Percentiles rank a stretch among this genome's conserved stretches.
Evolutionary conservation across 2,113 vertebrate genomes (phyloP).

Genomic region (Ctenomys sociabilis): DNA sequence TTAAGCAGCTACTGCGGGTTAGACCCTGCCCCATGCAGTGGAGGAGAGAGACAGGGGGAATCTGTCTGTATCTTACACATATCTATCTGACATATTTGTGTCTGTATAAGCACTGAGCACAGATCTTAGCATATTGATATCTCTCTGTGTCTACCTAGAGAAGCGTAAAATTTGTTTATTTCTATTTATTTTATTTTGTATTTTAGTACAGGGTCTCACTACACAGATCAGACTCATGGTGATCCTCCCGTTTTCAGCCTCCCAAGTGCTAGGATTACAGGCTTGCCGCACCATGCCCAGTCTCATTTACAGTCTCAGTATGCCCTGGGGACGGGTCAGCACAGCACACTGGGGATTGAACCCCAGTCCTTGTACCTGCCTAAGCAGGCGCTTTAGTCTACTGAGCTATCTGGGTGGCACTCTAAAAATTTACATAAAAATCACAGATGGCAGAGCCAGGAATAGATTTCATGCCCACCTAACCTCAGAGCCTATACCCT

Average conservation of each 20-base stretch:
- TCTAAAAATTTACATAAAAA: background rate
- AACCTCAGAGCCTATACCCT: background rate
- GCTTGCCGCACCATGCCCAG: too few relatives aligned
- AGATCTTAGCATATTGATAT: background rate
- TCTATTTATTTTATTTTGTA: too few relatives aligned
- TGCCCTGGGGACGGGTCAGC: too few relatives aligned
- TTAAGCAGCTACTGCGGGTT: background rate
- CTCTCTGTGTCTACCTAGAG: background rate
- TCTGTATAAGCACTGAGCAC: background rate
- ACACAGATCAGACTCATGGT: too few relatives aligned
- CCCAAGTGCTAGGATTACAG: too few relatives aligned
- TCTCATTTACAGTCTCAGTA: too few relatives aligned
- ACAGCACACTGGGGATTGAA: too few relatives aligned
- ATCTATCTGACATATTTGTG: background rate
- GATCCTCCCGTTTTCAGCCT: too few relatives aligned
- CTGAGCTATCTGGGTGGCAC: too few relatives aligned
- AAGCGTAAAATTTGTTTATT: background rate
- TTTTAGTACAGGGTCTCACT: too few relatives aligned
- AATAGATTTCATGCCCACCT: background rate
- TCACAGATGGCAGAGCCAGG: background rate
- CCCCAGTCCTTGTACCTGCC: too few relatives aligned
- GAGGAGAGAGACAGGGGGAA: background rate
- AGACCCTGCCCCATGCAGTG: background rate
- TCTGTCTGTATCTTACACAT: background rate
- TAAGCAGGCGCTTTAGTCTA: too few relatives aligned